Base-by-base conservation (phyloP, 2,797 vertebrate species). In the Gorsachius magnificus region DNA sequence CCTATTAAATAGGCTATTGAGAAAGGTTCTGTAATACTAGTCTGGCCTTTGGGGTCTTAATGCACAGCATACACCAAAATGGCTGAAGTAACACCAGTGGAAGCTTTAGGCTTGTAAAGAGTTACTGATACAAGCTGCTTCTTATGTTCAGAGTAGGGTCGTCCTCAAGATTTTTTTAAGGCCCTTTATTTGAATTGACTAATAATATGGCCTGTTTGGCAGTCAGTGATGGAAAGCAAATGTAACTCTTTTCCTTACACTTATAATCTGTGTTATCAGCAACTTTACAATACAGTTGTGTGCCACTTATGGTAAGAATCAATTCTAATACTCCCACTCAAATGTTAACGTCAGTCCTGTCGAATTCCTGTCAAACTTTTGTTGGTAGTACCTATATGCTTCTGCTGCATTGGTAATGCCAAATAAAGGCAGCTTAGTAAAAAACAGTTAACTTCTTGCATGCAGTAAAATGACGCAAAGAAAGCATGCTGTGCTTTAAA, bases 201-300 rank as follows among this genome's bases (percentile, higher is more conserved):
- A 51, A 36, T 45, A 45, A 50, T 15, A 43, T 28, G 16, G 56
- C 15, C 91, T 83, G 11, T 83, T 90, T 20, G 20, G 48, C 76
- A 53, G 20, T 83, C 46, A 35, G 0, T 53, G 71, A 85, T 70
- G 21, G 56, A 80, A 96, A 85, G 56, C 19, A 72, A 89, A 87
- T 90, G 28, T 88, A 89, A 80, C 38, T 28, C 35, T 93, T 66
- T 70, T 69, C 54, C 35, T 87, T 90, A 70, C 3, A 60, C n/a
- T 50, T 83, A 69, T 85, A 26, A 88, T 91, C 69, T 94, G 48
- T 93, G 90, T 94, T 56, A 82, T 92, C 83, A 93, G 86, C 71
- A 66, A 82, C 71, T 95, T 92, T 77, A 87, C 60, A 79, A 41
- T 76, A 69, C 25, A 83, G 48, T 83, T 91, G 51, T 46, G 33